Evolutionary conservation across 1,140 invertebrate genomes (phyloP).

Genomic region (Triops cancriformis): DNA sequence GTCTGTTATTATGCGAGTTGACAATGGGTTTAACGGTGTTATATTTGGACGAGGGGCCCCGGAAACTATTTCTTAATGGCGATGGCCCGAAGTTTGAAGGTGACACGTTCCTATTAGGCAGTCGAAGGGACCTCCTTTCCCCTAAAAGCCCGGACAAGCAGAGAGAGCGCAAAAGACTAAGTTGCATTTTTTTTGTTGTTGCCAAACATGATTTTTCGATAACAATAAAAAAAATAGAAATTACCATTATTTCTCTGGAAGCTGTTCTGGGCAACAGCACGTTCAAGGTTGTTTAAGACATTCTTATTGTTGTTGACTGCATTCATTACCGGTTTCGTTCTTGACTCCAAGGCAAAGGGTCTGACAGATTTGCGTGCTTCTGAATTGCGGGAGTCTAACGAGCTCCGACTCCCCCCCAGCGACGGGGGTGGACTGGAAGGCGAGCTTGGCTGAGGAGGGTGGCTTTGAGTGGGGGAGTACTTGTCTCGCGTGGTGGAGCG

Average conservation of each 20-base stretch:
- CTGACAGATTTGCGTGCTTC: constrained; percentile 4
- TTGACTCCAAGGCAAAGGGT: not conserved
- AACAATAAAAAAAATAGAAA: not conserved
- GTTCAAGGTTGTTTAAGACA: not conserved
- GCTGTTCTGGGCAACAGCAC: not conserved
- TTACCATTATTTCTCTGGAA: constrained; percentile 6
- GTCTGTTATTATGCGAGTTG: not conserved
- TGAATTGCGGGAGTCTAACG: constrained; percentile 23
- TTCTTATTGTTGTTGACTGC: constrained; percentile 6
- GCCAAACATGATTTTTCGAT: not conserved
- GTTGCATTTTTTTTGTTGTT: not conserved
- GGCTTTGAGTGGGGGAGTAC: constrained; percentile 24
- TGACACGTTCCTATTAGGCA: constrained; percentile 3
- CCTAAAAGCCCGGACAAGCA: not conserved
- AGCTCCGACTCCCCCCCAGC: constrained; percentile 24
- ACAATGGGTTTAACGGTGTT: constrained; percentile 1
- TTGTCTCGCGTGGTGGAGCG: constrained; percentile 24
- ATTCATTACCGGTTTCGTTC: not conserved
- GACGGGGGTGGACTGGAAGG: constrained; percentile 14
- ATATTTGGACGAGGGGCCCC: not conserved
- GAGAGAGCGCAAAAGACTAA: not conserved
- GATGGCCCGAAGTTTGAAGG: not conserved
- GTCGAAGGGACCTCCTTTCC: not conserved
- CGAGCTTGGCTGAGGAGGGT: not conserved
- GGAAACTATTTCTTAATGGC: not conserved